These are phyloP conservation scores for Mellilla xanthometata DNA, from an alignment of 2,888 invertebrate genomes.

Conservation along the genomic window DNA sequence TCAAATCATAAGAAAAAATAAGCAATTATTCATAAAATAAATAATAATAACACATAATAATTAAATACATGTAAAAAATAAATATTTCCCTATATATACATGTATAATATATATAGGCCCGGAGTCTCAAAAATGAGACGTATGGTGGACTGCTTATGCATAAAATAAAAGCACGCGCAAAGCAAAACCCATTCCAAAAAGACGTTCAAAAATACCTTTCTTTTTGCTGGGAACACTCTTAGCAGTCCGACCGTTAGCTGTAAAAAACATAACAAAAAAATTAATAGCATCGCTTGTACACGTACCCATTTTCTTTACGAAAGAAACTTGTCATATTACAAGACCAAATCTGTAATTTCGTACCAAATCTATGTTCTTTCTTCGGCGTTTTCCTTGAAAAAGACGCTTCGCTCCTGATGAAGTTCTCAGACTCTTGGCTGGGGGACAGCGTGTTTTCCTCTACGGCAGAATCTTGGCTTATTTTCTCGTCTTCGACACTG, in stretches of 20 bases:
- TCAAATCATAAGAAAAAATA: too few relatives aligned
- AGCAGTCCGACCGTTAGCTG: slow-evolving; percentile 59
- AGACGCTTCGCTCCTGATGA: slow-evolving; percentile 41
- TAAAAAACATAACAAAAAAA: slow-evolving; percentile 39
- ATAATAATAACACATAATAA: too few relatives aligned
- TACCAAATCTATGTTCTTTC: slow-evolving; percentile 58
- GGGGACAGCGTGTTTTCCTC: slow-evolving; percentile 22
- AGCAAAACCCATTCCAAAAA: slow-evolving; percentile 3
- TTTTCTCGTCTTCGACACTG: neutral
- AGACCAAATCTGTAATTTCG: slow-evolving; percentile 49
- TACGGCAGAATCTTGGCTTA: slow-evolving; percentile 13
- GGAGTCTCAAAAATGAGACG: neutral
- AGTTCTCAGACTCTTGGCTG: slow-evolving; percentile 37
- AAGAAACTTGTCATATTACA: slow-evolving; percentile 40
- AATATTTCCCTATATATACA: too few relatives aligned
- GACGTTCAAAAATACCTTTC: slow-evolving; percentile 49
- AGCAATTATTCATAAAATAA: too few relatives aligned
- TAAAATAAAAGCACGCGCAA: slow-evolving; percentile 4
- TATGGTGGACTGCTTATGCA: too few relatives aligned
- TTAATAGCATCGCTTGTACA: slow-evolving; percentile 25
- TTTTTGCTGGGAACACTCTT: slow-evolving; percentile 54
- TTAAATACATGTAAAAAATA: too few relatives aligned
- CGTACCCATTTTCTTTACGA: slow-evolving; percentile 31
- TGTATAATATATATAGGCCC: neutral
- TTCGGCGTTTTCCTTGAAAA: slow-evolving; percentile 33